Percentiles rank a stretch among this genome's conserved stretches.
Conservation (phyloP, 2,888 invertebrate genomes). For the Mystacides longicornis region DNA sequence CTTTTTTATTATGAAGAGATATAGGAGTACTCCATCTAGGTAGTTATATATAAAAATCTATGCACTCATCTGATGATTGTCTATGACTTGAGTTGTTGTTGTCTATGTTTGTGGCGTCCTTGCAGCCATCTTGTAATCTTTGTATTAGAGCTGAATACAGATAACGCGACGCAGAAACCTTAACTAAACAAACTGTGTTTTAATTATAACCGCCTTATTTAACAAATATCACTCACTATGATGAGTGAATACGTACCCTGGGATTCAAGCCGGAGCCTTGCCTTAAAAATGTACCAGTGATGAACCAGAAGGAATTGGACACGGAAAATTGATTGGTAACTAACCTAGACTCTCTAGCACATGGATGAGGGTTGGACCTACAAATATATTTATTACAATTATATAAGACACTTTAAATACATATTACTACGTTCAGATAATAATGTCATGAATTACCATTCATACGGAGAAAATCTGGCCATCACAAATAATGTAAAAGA, state of each 20-base stretch:
- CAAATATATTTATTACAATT: not conserved
- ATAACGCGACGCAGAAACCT: too few relatives aligned
- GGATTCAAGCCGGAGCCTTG: conserved; percentile 90
- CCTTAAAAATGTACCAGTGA: conserved; percentile 89
- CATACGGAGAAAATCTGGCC: conserved; percentile 95
- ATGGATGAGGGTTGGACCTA: conserved; percentile 54
- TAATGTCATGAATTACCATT: conserved; percentile 53
- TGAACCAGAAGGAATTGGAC: conserved; percentile 96
- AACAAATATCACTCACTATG: not conserved
- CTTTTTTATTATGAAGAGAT: too few relatives aligned
- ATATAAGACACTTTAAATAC: not conserved
- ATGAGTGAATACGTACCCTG: conserved; percentile 54
- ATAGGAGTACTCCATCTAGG: too few relatives aligned
- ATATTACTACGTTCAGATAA: not conserved
- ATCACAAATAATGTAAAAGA: conserved; percentile 92
- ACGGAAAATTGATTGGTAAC: conserved; percentile 95
- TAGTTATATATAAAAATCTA: too few relatives aligned
- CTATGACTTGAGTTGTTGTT: too few relatives aligned
- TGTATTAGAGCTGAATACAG: too few relatives aligned
- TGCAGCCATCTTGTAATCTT: too few relatives aligned
- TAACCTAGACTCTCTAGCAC: conserved; percentile 73
- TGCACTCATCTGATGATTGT: too few relatives aligned
- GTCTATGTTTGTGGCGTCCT: too few relatives aligned
- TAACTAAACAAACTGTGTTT: too few relatives aligned
- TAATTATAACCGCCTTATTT: not conserved